Base-by-base conservation (phyloP, 1,140 invertebrate species). In the Dendrolimus kikuchii region DNA sequence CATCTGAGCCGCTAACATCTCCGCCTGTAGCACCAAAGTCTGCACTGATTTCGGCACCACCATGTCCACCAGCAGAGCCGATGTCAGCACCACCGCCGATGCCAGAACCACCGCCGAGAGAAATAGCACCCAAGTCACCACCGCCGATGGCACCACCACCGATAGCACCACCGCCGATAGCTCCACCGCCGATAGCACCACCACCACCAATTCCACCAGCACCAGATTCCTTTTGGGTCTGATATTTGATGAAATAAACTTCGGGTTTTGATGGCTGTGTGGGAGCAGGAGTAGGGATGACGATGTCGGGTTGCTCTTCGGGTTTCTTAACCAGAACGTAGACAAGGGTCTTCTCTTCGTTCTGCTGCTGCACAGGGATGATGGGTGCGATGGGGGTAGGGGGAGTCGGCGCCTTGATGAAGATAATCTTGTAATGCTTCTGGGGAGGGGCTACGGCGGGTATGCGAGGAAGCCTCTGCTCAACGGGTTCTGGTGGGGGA, bases 351-450 rank as follows among this genome's bases (percentile, higher is more conserved):
- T 95, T 96, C 80, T 95, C 93, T 86, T 95, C 93, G 78, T 94
- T 93, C 79, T 95, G 93, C 53, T 91, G 90, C 62, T 93, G 92
- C 40, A 93, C 84, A 9, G 93, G 93, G 53, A 94, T 92, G 48
- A 93, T 89, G 46, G 93, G 93, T 5, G 92, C 93, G 51, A 91
- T 91, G 43, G 93, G 93, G 51, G 93, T 91, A 38, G 93, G 92
- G 46, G 92, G 90, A 48, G 93, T 91, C 53, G 95, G 94, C 40
- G 95, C 94, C 89, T 95, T 95, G 81, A 96, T 95, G 90, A 95
- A 95, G 80, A 95, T 94, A 70, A 95, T 95, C 75, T 95, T 95
- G 90, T 95, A 95, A 77, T 95, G 94, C 66, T 95, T 95, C 76
- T 94, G 93, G 38, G 93, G 86, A 50, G 91, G 90, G 44, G 90